Percentiles rank a stretch among this genome's conserved stretches.
Conservation (phyloP, 2,113 vertebrate species). For the Peucedramus taeniatus region DNA sequence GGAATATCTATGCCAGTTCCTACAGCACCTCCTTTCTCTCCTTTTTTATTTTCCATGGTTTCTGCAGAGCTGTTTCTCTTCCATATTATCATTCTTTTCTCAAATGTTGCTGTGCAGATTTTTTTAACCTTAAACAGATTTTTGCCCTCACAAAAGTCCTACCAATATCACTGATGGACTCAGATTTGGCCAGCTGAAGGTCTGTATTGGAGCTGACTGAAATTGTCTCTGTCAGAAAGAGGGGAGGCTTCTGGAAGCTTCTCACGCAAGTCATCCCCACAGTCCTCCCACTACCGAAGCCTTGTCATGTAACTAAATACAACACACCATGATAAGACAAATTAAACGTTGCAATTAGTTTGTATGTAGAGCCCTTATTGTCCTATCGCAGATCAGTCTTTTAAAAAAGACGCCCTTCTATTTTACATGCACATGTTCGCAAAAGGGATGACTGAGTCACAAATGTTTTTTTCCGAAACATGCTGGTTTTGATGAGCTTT, state of each 20-base stretch:
- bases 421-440: not conserved
- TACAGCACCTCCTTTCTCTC: not conserved
- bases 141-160: not conserved
- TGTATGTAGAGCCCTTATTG: not conserved
- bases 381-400: not conserved
- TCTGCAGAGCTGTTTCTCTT: not conserved
- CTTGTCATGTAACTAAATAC: not conserved
- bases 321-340: not conserved
- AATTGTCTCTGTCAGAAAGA: not conserved
- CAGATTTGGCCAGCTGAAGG: rapidly evolving
- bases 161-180: not conserved
- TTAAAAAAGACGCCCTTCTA: not conserved
- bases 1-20: rapidly evolving
- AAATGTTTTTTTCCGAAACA: not conserved
- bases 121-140: not conserved
- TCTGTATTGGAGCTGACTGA: not conserved
- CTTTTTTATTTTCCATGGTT: not conserved
- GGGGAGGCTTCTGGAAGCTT: not conserved
- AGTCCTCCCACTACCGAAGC: rapidly evolving
- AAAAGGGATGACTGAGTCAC: not conserved
- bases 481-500: not conserved
- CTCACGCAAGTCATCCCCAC: not conserved
- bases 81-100: not conserved
- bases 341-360: not conserved
- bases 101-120: rapidly evolving